These are phyloP conservation scores for Vicugna pacos DNA, from an alignment of 2,113 vertebrate genomes.

Conservation along the genomic window DNA sequence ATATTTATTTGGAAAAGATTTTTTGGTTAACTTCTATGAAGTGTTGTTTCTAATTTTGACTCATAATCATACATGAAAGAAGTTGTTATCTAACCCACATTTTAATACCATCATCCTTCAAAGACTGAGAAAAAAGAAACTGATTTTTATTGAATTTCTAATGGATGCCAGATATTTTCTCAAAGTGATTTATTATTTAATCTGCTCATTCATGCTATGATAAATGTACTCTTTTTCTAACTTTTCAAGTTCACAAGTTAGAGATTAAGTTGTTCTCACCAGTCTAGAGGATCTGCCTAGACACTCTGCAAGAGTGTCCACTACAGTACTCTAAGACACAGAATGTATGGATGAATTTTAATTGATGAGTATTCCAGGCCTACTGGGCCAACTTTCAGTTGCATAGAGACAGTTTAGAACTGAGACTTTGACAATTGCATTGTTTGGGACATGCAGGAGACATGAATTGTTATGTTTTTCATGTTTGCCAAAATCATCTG, in stretches of 20 bases:
- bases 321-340: neutral
- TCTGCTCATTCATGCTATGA: neutral
- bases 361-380: neutral
- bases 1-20: slow-evolving; percentile 37
- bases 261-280: neutral
- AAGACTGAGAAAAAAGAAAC: neutral
- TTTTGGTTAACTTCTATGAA: slow-evolving; percentile 7
- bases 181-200: neutral
- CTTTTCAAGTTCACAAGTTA: neutral
- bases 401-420: neutral
- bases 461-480: neutral
- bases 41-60: neutral
- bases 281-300: neutral
- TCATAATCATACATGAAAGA: slow-evolving; percentile 22
- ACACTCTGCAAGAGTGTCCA: neutral
- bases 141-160: slow-evolving; percentile 15
- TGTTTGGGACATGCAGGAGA: neutral
- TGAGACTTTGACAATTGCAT: neutral
- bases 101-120: neutral
- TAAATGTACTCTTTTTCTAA: neutral
- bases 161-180: neutral
- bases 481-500: neutral
- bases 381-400: neutral
- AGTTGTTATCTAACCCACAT: neutral
- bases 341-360: neutral